Base-by-base conservation (phyloP, 1,140 invertebrate species). In the Penaeus japonicus region DNA sequence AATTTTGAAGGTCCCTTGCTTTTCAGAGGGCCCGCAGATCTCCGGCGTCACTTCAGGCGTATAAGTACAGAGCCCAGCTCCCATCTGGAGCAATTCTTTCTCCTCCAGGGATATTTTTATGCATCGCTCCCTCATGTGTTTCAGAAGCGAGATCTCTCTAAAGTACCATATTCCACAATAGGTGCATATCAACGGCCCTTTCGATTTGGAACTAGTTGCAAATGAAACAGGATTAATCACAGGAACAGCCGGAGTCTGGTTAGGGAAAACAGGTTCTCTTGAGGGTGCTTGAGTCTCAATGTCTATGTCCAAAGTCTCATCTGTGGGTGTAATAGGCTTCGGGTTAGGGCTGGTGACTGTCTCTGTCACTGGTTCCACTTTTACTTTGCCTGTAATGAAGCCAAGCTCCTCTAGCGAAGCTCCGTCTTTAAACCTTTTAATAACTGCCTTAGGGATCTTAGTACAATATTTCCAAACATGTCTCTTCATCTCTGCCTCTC, bases 161-260 rank as follows among this genome's bases (percentile, higher is more conserved):
- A 83, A 88, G 57, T 88, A 88, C 86, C 86, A 88, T n/a, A 88
- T 83, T 4, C 86, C 86, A 83, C 86, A 88, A 39, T 88, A 88
- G 0, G 59, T 70, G 47, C 86, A 88, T 15, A 88, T 80, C 73
- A 88, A 62, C n/a, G 86, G 86, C 24, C 77, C 65, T 57, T 83
- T 88, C 32, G 86, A 88, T 59, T 83, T 82, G 0, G 53, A 54
- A 27, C 32, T 80, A 27, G 55, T 20, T 53, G 70, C 39, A 39
- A 39, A 39, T 39, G 39, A 47, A 10, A 62, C 27, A 39, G 39
- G 39, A 53, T n/a, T 79, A 53, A 35, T 24, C 20, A 39, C 55
- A 24, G 77, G 73, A 17, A 30, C 27, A 27, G 73, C 27, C 57
- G 53, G 4, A 57, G 20, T 30, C 27, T 30, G 35, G 59, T 32